Conservation (phyloP, 2,113 vertebrate genomes). For the Saiga tatarica region DNA sequence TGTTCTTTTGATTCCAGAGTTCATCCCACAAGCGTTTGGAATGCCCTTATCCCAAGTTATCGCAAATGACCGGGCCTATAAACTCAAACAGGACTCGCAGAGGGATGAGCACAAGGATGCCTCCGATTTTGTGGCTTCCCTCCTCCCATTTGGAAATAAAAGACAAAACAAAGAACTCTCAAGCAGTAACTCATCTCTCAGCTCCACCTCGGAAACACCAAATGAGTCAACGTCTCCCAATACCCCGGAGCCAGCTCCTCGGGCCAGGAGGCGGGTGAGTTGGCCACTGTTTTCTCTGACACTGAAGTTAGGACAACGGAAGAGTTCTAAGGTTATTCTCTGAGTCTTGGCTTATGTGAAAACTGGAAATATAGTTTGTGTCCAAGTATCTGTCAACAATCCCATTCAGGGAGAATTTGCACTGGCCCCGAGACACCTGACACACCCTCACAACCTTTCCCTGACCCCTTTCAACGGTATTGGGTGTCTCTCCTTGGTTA, state of each 20-base stretch:
- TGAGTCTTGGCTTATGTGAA: not conserved
- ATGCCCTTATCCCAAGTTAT: conserved; percentile 97
- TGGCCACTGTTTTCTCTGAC: not conserved
- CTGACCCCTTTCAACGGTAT: not conserved
- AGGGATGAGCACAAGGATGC: conserved; percentile 91
- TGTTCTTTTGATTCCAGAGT: conserved; percentile 84
- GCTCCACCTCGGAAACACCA: conserved; percentile 95
- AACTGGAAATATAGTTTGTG: not conserved
- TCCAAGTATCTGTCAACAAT: not conserved
- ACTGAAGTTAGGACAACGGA: not conserved
- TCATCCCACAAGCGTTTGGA: conserved; percentile 92
- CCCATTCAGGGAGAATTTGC: not conserved
- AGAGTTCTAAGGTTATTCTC: not conserved
- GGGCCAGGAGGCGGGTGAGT: conserved; percentile 91
- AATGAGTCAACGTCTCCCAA: conserved; percentile 89
- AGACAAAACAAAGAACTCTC: conserved; percentile 94
- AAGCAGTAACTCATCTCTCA: conserved; percentile 99
- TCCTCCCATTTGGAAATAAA: conserved; percentile 91
- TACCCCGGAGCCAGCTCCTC: conserved; percentile 88
- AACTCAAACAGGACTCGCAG: conserved; percentile 90
- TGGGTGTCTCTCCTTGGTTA: not conserved
- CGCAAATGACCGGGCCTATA: conserved; percentile 93
- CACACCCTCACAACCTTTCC: not conserved
- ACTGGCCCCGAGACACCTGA: not conserved
- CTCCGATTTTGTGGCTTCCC: conserved; percentile 90